These are phyloP conservation scores for Hybognathus amarus DNA, from an alignment of 2,797 vertebrate genomes.

Conservation along the genomic window DNA sequence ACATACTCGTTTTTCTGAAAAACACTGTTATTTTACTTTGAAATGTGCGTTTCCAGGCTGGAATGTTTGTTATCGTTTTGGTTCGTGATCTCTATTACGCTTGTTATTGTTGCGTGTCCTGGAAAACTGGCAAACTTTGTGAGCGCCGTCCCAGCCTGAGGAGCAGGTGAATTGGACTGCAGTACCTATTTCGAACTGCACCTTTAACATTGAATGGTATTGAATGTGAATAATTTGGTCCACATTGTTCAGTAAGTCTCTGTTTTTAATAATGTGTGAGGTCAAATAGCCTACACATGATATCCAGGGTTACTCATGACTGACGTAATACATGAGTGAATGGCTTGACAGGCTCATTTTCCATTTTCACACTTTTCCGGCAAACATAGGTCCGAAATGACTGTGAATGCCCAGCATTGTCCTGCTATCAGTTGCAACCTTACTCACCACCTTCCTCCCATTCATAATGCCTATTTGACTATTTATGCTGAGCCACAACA, in stretches of 20 bases:
- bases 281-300: slow-evolving; percentile 17
- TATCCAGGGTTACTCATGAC: background rate
- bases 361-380: background rate
- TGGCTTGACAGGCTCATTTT: slow-evolving; percentile 3
- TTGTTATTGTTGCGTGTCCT: too few relatives aligned
- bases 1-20: too few relatives aligned
- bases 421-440: background rate
- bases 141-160: too few relatives aligned
- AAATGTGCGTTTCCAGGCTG: too few relatives aligned
- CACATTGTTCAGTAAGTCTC: background rate
- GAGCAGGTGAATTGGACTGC: too few relatives aligned
- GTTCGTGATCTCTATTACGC: too few relatives aligned
- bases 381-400: slow-evolving; percentile 16
- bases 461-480: background rate
- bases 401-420: slow-evolving; percentile 17
- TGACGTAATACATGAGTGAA: background rate
- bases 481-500: background rate
- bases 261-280: background rate
- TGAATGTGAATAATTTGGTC: background rate
- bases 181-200: too few relatives aligned
- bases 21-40: too few relatives aligned
- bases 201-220: background rate
- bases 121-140: too few relatives aligned
- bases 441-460: slow-evolving; percentile 20
- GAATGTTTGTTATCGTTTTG: too few relatives aligned